phyloP scores from a whole-genome alignment of 1,140 invertebrate species.

The Psix sp. region DNA sequence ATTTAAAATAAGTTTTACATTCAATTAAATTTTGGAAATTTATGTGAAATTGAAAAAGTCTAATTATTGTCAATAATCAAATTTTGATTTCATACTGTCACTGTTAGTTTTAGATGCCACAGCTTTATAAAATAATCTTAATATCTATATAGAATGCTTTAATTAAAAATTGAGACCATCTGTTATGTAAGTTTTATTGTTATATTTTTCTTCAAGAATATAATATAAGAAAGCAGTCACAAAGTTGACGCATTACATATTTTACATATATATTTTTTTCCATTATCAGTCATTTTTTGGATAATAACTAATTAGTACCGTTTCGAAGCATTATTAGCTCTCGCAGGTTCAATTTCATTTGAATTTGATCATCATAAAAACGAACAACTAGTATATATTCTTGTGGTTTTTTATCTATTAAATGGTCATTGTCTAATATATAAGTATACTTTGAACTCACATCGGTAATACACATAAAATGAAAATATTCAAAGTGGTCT shows the following conservation, averaged over 20 bases:
- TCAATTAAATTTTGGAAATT: too few relatives aligned
- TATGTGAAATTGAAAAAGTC: too few relatives aligned
- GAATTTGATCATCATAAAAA: constrained; percentile 26
- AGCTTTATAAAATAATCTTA: too few relatives aligned
- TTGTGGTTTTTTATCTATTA: neutral
- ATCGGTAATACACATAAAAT: constrained; percentile 41
- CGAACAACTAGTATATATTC: constrained; percentile 26
- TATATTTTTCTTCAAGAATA: constrained; percentile 49
- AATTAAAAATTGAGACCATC: too few relatives aligned
- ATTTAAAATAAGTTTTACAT: too few relatives aligned
- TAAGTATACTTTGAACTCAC: constrained; percentile 31
- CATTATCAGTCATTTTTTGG: constrained; percentile 38
- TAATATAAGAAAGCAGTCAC: constrained; percentile 45
- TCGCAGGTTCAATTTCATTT: constrained; percentile 8
- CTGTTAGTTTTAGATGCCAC: too few relatives aligned
- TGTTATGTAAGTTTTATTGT: neutral
- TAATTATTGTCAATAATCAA: too few relatives aligned
- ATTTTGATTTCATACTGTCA: too few relatives aligned
- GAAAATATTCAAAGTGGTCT: constrained; percentile 36
- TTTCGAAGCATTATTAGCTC: constrained; percentile 30
- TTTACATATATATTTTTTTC: constrained; percentile 47
- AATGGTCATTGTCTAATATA: constrained; percentile 11
- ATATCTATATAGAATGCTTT: too few relatives aligned
- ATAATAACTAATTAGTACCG: constrained; percentile 50
- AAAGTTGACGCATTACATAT: constrained; percentile 31